Base-by-base conservation (phyloP, 2,113 vertebrate genomes). In the Chloroceryle aenea region DNA sequence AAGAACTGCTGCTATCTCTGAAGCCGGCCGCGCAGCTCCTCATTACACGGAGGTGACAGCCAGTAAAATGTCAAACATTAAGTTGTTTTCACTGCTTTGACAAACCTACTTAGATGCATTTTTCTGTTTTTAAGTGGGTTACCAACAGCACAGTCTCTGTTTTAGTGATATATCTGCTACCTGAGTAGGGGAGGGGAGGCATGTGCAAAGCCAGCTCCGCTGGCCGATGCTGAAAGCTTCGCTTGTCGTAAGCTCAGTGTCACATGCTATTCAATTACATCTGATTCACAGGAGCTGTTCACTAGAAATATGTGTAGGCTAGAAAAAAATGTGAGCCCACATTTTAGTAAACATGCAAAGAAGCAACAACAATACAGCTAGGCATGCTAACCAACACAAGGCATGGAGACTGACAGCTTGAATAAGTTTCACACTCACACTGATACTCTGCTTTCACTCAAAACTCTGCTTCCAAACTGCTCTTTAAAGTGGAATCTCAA, bases 361-460 rank as follows among this genome's bases (percentile, higher is more conserved):
- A 94, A 84, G 72, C 68, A 95, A 23, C 61, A 92, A 94, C 48
- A 89, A 64, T 72, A 82, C 76, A 94, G 56, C 79, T 71, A 80
- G 56, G 90, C 89, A 48, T 50, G 89, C 61, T 95, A 96, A 95
- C 96, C 50, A 58, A 95, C 95, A 96, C 83, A 93, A 98, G 95
- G 67, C 95, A 92, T 92, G 1, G 64, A 85, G 94, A 85, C 42
- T 96, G 97, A 96, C 97, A 97, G 96, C 48, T 97, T 97, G 89
- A 95, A 84, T 97, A 97, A 96, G 95, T 96, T 97, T 97, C 94
- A 97, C 93, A 91, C 62, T 97, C 96, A 90, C 96, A 95, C 75
- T 97, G 96, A 91, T 97, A 90, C 85, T 77, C 93, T 59, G 85
- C 91, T 96, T 96, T 94, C 95, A 96, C 75, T 95, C 95, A 96